These are phyloP conservation scores for Corydoras maculifer DNA, from an alignment of 2,113 vertebrate genomes.

Conservation along the genomic window DNA sequence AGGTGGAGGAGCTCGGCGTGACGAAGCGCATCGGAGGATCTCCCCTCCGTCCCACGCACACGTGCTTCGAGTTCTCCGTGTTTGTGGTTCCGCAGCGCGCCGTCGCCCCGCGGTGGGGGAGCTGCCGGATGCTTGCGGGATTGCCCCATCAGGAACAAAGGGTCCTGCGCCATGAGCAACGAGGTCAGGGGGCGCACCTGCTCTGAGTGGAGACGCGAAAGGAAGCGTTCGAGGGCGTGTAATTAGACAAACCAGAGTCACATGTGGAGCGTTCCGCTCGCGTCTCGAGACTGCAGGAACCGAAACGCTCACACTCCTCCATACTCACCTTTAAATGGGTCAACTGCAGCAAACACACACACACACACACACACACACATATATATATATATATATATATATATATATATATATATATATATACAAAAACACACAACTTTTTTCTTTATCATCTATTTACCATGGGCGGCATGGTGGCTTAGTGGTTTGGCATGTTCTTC, in stretches of 20 bases:
- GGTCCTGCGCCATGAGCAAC: neutral
- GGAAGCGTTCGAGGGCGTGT: constrained; percentile 11
- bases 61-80: neutral
- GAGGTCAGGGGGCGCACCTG: constrained; percentile 35
- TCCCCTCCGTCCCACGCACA: neutral
- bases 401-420: too few species aligned
- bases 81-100: neutral
- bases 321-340: neutral
- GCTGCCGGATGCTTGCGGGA: constrained; percentile 4
- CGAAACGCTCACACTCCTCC: neutral
- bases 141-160: constrained; percentile 12
- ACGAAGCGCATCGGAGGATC: too few species aligned
- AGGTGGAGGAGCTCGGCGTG: too few species aligned
- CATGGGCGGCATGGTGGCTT: too few species aligned
- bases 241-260: constrained; percentile 29
- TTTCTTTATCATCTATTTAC: too few species aligned
- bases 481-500: too few species aligned
- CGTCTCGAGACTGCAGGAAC: constrained; percentile 4
- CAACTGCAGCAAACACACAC: neutral
- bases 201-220: neutral
- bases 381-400: too few species aligned
- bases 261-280: constrained; percentile 16
- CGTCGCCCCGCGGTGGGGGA: neutral
- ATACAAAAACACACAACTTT: too few species aligned
- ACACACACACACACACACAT: too few species aligned